Evolutionary conservation across 1,140 invertebrate species (phyloP).

Genomic region (Apis mellifera): DNA sequence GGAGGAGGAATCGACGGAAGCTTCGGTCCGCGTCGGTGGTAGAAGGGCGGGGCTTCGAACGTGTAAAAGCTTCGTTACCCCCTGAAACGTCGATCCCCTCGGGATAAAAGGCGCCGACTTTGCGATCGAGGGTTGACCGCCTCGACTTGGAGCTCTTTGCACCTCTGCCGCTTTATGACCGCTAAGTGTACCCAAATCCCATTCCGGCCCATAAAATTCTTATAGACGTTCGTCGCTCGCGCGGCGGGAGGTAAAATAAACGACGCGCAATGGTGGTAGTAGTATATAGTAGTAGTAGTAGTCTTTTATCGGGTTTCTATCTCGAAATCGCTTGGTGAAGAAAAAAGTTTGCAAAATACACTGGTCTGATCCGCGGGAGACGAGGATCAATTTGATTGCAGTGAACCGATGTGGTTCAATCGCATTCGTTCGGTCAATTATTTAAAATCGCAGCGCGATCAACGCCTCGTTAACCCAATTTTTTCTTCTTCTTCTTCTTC

Average conservation of each 20-base stretch:
- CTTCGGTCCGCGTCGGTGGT: conserved; percentile 41
- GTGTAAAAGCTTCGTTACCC: conserved; percentile 67
- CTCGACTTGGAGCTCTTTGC: conserved; percentile 70
- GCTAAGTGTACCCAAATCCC: conserved; percentile 78
- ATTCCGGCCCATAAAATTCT: conserved; percentile 74
- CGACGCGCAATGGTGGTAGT: neutral
- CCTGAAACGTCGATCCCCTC: conserved; percentile 56
- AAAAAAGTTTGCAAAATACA: conserved; percentile 6
- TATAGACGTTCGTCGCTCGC: conserved; percentile 42
- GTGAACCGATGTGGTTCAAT: conserved; percentile 1
- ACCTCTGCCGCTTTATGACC: conserved; percentile 76
- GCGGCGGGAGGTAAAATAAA: conserved; percentile 49
- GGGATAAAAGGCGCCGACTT: conserved; percentile 74
- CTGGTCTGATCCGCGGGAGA: neutral
- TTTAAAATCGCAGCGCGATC: conserved; percentile 41
- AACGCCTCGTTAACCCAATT: conserved; percentile 52
- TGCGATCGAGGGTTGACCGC: conserved; percentile 55
- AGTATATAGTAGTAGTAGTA: no score
- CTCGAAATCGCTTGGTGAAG: neutral
- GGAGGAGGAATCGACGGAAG: conserved; percentile 48
- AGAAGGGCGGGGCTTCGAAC: conserved; percentile 51
- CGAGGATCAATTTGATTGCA: neutral
- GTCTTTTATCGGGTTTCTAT: no score
- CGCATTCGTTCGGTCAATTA: conserved; percentile 29
- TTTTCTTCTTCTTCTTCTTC: neutral